phyloP scores from a whole-genome alignment of 2,797 vertebrate genomes.

The Anniella stebbinsi region DNA sequence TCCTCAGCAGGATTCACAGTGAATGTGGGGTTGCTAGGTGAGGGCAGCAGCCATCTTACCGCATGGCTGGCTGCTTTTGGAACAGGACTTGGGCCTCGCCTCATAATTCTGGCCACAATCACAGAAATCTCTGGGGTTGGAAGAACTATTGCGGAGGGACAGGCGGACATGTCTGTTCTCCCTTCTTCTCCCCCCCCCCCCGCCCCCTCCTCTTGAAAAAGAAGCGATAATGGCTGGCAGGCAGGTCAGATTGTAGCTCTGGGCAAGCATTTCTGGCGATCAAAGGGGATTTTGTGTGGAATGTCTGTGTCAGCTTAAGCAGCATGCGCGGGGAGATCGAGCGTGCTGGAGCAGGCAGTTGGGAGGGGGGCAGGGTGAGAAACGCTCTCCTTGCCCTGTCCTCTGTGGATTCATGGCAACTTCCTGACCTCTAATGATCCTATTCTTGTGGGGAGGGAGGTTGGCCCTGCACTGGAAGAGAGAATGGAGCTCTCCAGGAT shows the following conservation, averaged over 20 bases:
- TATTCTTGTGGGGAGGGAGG: not conserved
- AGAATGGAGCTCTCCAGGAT: not conserved
- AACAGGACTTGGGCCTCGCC: not conserved
- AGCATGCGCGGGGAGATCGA: conserved; percentile 33
- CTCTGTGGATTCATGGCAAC: conserved; percentile 22
- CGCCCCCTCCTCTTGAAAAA: not conserved
- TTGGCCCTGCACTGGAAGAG: not conserved
- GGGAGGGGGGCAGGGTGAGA: conserved; percentile 12
- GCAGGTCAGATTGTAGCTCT: conserved; percentile 41
- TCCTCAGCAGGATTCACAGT: not conserved
- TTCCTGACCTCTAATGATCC: conserved; percentile 37
- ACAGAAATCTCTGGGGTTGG: not conserved
- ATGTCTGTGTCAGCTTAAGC: conserved; percentile 50
- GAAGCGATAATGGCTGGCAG: conserved; percentile 24
- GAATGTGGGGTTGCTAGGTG: not conserved
- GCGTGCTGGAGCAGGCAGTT: conserved; percentile 32
- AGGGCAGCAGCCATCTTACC: conserved; percentile 7
- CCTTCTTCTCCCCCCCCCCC: not conserved
- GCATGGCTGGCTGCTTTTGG: not conserved
- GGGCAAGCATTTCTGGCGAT: conserved; percentile 42
- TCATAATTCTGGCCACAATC: not conserved
- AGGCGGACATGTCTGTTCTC: not conserved
- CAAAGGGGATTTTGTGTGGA: conserved; percentile 53
- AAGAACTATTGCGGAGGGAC: not conserved
- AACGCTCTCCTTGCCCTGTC: conserved; percentile 17